Evolutionary conservation across 2,797 vertebrate species (phyloP).

Genomic region (Smutsia gigantea): DNA sequence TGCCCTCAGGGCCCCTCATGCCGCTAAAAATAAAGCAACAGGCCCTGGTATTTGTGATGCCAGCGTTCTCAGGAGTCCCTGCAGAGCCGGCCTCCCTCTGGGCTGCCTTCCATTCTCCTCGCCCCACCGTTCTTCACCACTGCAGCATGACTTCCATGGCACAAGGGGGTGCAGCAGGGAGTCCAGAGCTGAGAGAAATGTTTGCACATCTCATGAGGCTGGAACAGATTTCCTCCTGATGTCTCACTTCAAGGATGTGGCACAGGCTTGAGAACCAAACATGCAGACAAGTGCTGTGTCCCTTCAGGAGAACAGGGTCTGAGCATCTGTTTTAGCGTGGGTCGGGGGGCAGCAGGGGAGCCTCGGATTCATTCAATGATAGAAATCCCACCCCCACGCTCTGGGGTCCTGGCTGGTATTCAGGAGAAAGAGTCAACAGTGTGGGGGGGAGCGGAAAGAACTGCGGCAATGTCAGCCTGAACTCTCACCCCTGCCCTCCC

Average conservation of each 20-base stretch:
- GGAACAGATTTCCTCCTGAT: not conserved
- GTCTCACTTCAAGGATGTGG: not conserved
- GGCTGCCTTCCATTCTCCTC: not conserved
- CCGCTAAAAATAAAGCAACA: slow-evolving; percentile 77
- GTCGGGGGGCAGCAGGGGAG: not conserved
- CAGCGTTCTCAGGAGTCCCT: slow-evolving; percentile 51
- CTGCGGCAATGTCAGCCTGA: not conserved
- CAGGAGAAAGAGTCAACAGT: not conserved
- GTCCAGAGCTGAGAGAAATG: not conserved
- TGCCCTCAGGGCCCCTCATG: not conserved
- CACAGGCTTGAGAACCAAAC: not conserved
- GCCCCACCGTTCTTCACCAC: not conserved
- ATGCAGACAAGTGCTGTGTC: not conserved
- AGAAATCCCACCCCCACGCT: not conserved
- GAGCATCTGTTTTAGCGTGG: too few relatives aligned
- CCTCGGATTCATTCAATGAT: too few relatives aligned
- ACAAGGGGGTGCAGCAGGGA: not conserved
- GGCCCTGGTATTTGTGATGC: slow-evolving; percentile 52
- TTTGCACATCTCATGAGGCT: not conserved
- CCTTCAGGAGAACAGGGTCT: not conserved
- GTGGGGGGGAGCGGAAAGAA: not conserved
- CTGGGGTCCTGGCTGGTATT: not conserved
- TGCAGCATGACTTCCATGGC: slow-evolving; percentile 27
- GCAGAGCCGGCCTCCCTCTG: slow-evolving; percentile 32
- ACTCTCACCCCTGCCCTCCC: not conserved